Percentiles rank a stretch among this genome's conserved stretches.
These are phyloP conservation scores for Leuciscus waleckii DNA, from an alignment of 2,797 vertebrate genomes.

Conservation along the genomic window DNA sequence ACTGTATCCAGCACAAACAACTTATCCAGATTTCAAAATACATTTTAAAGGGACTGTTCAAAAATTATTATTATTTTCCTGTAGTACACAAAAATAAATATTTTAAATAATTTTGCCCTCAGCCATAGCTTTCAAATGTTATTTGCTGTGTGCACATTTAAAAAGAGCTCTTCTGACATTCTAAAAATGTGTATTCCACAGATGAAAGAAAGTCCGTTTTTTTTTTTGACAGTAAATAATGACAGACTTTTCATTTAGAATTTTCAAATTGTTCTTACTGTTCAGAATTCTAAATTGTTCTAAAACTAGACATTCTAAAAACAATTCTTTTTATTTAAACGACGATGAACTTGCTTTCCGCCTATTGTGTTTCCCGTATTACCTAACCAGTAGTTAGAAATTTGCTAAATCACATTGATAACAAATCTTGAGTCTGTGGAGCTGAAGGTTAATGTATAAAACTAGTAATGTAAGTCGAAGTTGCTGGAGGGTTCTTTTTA, in stretches of 20 bases:
- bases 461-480: neutral
- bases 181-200: neutral
- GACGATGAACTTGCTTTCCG: neutral
- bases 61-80: neutral
- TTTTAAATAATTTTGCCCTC: neutral
- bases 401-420: neutral
- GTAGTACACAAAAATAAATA: neutral
- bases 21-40: neutral
- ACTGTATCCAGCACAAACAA: neutral
- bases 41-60: neutral
- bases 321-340: neutral
- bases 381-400: neutral
- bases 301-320: neutral
- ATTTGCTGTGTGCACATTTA: neutral
- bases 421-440: neutral
- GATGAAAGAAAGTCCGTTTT: neutral
- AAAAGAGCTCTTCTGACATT: neutral
- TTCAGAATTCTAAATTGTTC: neutral
- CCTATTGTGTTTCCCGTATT: neutral
- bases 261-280: neutral
- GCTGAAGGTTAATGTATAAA: conserved; percentile 21
- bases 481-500: conserved; percentile 5
- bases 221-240: neutral
- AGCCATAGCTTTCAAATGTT: neutral
- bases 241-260: neutral